Conservation (phyloP, 2,797 vertebrate species). For the Hirundo rustica region DNA sequence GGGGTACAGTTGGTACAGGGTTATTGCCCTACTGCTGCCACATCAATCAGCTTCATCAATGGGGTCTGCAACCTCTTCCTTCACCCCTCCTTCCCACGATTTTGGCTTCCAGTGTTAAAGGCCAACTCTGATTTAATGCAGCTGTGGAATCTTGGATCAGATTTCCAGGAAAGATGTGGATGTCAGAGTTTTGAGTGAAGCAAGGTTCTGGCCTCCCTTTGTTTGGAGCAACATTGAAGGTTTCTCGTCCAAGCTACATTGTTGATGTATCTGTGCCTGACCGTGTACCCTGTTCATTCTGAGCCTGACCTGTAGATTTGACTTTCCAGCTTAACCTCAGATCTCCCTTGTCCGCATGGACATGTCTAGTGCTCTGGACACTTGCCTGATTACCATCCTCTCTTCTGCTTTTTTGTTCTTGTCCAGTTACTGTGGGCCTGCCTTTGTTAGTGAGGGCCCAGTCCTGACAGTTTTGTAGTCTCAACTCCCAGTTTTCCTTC, state of each 20-base stretch:
- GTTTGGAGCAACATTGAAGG: neutral
- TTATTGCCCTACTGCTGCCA: neutral
- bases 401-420: neutral
- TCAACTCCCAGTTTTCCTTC: neutral
- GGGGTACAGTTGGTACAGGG: neutral
- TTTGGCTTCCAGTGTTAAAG: neutral
- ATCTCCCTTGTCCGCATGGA: neutral
- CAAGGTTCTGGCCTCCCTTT: neutral
- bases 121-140: neutral
- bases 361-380: neutral
- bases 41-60: neutral
- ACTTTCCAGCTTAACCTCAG: neutral
- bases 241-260: neutral
- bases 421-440: neutral
- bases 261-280: neutral
- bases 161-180: neutral
- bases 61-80: neutral
- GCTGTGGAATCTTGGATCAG: neutral
- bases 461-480: neutral
- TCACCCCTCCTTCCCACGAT: neutral
- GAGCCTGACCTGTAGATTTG: neutral
- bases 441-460: neutral
- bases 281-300: neutral
- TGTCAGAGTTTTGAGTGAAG: neutral
- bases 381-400: neutral